Percentiles rank a stretch among this genome's conserved stretches.
These are phyloP conservation scores for Peromyscus nudipes DNA, from an alignment of 2,797 vertebrate species.

Conservation along the genomic window DNA sequence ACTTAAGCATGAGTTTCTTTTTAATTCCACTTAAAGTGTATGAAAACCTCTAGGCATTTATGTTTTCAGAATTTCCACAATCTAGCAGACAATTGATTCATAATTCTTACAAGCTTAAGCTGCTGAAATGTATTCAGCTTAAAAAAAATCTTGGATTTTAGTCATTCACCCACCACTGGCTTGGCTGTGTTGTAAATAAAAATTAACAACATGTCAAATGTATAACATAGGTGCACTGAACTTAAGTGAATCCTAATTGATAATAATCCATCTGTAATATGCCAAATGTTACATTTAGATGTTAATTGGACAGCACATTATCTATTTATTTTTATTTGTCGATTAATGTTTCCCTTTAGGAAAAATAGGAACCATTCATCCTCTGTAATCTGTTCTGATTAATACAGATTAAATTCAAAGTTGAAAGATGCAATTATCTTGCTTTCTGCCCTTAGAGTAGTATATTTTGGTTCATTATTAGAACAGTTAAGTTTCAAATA, in stretches of 20 bases:
- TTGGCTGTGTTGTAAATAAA: conserved; percentile 73
- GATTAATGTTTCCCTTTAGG: conserved; percentile 77
- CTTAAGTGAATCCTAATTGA: conserved; percentile 78
- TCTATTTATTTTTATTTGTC: conserved; percentile 77
- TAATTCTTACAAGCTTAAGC: conserved; percentile 59
- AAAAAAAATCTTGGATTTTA: conserved; percentile 65
- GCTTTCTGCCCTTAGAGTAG: conserved; percentile 68
- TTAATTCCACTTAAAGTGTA: conserved; percentile 54
- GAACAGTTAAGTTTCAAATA: conserved; percentile 76
- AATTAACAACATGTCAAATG: conserved; percentile 75
- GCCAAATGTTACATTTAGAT: conserved; percentile 78
- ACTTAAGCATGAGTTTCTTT: conserved; percentile 49
- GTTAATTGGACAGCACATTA: conserved; percentile 76
- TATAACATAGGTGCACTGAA: conserved; percentile 69
- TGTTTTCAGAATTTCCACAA: conserved; percentile 68
- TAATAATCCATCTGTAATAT: conserved; percentile 80
- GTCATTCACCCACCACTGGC: conserved; percentile 52
- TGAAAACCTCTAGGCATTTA: conserved; percentile 39
- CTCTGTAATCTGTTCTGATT: conserved; percentile 77
- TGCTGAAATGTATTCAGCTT: conserved; percentile 62
- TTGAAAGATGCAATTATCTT: conserved; percentile 77
- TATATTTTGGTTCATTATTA: conserved; percentile 71
- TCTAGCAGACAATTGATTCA: conserved; percentile 67
- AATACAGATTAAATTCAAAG: conserved; percentile 76
- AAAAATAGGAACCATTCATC: conserved; percentile 72